These are phyloP conservation scores for Galagoides demidoff DNA, from an alignment of 2,797 vertebrate genomes.

Conservation along the genomic window DNA sequence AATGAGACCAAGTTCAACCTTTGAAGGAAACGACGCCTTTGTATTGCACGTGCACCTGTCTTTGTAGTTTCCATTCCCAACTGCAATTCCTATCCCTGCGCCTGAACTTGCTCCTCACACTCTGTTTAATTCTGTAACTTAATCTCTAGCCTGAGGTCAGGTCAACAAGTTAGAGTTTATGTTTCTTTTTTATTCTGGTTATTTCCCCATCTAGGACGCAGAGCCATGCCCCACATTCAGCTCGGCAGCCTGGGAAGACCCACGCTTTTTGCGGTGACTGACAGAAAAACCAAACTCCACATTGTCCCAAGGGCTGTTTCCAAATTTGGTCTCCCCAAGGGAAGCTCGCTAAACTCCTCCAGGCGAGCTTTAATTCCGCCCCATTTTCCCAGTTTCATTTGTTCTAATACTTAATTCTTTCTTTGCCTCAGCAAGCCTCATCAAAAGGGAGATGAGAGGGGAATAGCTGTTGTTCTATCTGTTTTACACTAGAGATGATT, in stretches of 20 bases:
- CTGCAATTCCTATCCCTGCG: not conserved
- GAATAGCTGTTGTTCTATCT: not conserved
- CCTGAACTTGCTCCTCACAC: not conserved
- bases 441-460: not conserved
- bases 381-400: constrained; percentile 60
- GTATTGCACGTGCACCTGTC: not conserved
- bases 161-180: not conserved
- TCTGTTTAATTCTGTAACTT: not conserved
- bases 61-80: not conserved
- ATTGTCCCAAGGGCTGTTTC: constrained; percentile 61
- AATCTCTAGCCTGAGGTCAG: not conserved
- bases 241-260: not conserved
- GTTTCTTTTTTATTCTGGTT: constrained; percentile 20
- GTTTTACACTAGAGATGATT: not conserved
- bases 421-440: not conserved
- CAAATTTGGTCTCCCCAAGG: constrained; percentile 60
- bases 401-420: constrained; percentile 37
- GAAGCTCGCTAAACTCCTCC: constrained; percentile 19
- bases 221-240: not conserved
- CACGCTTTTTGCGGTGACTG: not conserved
- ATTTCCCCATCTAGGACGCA: not conserved
- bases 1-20: not conserved
- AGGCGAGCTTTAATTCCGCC: constrained; percentile 56
- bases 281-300: constrained; percentile 47
- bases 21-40: not conserved